Percentiles rank a stretch among this genome's conserved stretches.
These are phyloP conservation scores for Cerceris rybyensis DNA, from an alignment of 2,888 invertebrate species.

Conservation along the genomic window DNA sequence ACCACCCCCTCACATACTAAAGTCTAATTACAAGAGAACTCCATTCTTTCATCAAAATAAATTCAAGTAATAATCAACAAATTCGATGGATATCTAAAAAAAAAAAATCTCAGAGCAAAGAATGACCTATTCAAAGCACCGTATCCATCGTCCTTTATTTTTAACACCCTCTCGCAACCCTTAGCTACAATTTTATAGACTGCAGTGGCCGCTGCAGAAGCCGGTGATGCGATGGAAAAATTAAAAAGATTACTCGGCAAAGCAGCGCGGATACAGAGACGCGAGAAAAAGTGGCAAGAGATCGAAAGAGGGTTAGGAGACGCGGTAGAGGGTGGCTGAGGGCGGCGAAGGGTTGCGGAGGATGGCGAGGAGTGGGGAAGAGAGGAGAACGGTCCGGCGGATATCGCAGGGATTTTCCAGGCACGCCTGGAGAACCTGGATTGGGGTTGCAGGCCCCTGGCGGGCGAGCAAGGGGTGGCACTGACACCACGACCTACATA, in stretches of 20 bases:
- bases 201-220: no score
- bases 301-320: neutral
- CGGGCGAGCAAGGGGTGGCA: conserved; percentile 61
- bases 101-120: no score
- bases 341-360: neutral
- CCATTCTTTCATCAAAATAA: no score
- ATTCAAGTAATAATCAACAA: no score
- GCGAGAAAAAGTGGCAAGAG: neutral
- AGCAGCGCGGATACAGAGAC: neutral
- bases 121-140: no score
- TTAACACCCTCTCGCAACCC: no score
- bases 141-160: no score
- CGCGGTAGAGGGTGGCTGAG: neutral
- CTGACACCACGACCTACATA: conserved; percentile 78
- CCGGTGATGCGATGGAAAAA: neutral
- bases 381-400: conserved; percentile 29
- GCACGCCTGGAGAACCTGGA: conserved; percentile 52
- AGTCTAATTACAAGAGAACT: no score
- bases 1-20: no score
- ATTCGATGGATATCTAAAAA: no score
- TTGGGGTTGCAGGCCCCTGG: conserved; percentile 61
- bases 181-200: no score
- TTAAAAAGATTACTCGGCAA: neutral
- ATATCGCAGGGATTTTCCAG: conserved; percentile 63
- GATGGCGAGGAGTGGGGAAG: neutral